phyloP scores from a whole-genome alignment of 2,888 invertebrate species.

The Electrophaes corylata region DNA sequence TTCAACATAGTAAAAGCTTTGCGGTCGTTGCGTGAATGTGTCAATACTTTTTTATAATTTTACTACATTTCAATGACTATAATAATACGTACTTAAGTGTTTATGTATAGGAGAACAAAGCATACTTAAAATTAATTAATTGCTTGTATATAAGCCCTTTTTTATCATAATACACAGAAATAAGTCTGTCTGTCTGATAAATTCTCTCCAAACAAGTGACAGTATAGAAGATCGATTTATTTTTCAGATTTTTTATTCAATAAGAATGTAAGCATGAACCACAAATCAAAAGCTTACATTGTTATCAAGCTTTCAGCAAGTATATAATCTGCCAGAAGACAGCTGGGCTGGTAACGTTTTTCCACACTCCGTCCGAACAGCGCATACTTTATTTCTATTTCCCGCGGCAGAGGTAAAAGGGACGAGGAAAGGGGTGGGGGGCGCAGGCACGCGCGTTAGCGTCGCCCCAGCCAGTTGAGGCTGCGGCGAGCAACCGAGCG shows the following conservation, averaged over 20 bases:
- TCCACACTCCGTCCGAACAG: slow-evolving; percentile 76
- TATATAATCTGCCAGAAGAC: slow-evolving; percentile 56
- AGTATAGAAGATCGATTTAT: too few species aligned
- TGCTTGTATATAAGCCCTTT: too few species aligned
- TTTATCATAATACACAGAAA: neutral
- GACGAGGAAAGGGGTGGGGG: slow-evolving; percentile 59
- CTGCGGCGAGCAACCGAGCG: slow-evolving; percentile 65
- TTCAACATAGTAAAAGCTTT: too few species aligned
- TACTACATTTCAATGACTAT: too few species aligned
- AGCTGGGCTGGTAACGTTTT: slow-evolving; percentile 66
- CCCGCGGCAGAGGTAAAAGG: slow-evolving; percentile 75
- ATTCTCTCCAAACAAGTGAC: neutral
- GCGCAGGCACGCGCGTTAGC: slow-evolving; percentile 77
- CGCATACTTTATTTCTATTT: slow-evolving; percentile 81
- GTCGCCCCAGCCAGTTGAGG: slow-evolving; percentile 81
- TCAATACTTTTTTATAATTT: too few species aligned
- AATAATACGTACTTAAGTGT: too few species aligned
- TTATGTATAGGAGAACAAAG: too few species aligned
- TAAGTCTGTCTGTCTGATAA: neutral
- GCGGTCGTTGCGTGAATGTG: too few species aligned
- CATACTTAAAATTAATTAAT: too few species aligned
- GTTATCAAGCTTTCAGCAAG: slow-evolving; percentile 15
- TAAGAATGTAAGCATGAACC: neutral
- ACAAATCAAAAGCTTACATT: slow-evolving; percentile 1
- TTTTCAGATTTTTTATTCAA: neutral